phyloP scores from a whole-genome alignment of 2,113 vertebrate species.

The Ursus arctos region DNA sequence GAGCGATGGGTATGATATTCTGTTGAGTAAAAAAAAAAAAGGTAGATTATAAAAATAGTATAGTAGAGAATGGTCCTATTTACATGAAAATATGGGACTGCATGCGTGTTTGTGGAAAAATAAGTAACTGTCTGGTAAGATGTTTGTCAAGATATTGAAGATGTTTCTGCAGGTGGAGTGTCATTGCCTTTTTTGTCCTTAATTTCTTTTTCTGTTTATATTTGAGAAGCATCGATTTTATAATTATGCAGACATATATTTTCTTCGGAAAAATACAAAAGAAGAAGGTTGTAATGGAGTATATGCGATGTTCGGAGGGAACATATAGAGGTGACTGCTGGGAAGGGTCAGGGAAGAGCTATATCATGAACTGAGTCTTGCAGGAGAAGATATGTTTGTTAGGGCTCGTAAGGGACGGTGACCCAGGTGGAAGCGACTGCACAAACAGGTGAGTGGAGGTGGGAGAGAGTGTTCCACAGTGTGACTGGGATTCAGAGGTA shows the following conservation, averaged over 20 bases:
- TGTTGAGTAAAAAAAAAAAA: background rate
- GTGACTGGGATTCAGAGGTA: background rate
- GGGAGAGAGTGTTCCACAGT: background rate
- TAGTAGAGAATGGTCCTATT: background rate
- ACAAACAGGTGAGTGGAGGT: background rate
- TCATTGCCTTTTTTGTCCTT: background rate
- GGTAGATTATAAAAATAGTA: background rate
- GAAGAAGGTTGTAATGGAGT: background rate
- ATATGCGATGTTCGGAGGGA: too few relatives aligned
- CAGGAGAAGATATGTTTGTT: background rate
- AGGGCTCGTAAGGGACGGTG: background rate
- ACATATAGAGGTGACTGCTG: background rate
- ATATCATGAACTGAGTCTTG: background rate
- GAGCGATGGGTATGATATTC: background rate
- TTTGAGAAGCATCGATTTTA: background rate
- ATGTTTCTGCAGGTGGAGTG: background rate
- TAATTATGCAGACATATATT: background rate
- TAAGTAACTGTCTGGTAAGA: background rate
- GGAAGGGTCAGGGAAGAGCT: background rate
- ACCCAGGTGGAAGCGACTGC: too few relatives aligned
- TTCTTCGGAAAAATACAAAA: background rate
- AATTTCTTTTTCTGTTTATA: background rate
- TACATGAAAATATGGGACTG: background rate
- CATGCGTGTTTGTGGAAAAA: background rate
- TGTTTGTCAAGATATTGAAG: background rate